Percentiles rank a stretch among this genome's conserved stretches.
Conservation (phyloP, 2,888 invertebrate genomes). For the Amphiduros pacificus region DNA sequence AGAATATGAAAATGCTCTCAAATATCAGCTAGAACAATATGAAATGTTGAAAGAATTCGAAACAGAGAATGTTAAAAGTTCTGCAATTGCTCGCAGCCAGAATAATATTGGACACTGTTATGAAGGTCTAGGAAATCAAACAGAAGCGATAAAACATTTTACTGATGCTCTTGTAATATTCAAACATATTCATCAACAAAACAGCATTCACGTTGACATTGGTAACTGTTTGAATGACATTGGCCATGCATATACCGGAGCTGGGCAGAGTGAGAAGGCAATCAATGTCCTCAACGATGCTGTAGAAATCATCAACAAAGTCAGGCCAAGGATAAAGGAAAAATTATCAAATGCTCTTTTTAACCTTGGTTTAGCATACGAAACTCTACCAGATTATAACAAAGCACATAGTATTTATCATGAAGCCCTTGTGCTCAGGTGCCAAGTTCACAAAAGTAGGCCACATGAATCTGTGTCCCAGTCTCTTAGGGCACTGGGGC, state of each 20-base stretch:
- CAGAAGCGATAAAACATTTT: conserved; percentile 1
- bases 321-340: background rate
- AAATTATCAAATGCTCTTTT: background rate
- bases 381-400: background rate
- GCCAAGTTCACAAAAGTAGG: background rate
- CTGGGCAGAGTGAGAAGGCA: background rate
- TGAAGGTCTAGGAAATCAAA: background rate
- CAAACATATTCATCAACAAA: background rate
- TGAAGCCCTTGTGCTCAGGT: background rate
- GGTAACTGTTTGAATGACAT: background rate
- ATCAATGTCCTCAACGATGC: background rate
- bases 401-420: background rate
- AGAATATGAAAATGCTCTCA: conserved; percentile 1
- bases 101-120: background rate
- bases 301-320: background rate
- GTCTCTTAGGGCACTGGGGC: conserved; percentile 1
- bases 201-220: background rate
- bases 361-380: conserved; percentile 3
- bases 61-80: background rate
- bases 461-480: background rate
- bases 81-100: background rate
- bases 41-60: background rate
- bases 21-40: background rate
- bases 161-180: background rate
- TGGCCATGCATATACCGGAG: background rate